Evolutionary conservation across 2,113 vertebrate species (phyloP).

Genomic region (Alces alces): DNA sequence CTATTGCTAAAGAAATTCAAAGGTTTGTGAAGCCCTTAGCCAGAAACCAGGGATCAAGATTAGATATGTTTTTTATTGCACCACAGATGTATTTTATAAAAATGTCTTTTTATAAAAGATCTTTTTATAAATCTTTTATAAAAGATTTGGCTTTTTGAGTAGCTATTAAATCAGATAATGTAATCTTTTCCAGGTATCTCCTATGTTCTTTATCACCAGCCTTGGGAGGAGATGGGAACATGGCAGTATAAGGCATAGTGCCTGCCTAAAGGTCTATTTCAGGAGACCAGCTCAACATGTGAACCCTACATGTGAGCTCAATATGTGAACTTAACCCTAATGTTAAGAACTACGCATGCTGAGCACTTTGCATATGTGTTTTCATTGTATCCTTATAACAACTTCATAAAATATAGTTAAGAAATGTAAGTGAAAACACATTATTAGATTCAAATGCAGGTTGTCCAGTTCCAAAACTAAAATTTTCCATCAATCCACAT

Average conservation of each 20-base stretch:
- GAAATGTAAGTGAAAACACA: background rate
- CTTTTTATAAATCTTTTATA: no score
- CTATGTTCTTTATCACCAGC: background rate
- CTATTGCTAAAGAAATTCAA: background rate
- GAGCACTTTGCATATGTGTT: background rate
- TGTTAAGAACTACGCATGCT: background rate
- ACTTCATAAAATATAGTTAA: background rate
- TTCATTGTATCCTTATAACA: background rate
- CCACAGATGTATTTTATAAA: background rate
- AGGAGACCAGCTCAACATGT: background rate
- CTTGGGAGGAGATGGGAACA: background rate
- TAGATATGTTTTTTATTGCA: background rate
- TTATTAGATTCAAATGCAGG: background rate
- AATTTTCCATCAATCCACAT: background rate
- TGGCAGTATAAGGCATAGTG: background rate
- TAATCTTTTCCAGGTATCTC: background rate
- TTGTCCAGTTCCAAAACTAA: background rate
- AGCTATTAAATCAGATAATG: background rate
- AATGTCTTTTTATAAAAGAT: no score
- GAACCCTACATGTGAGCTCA: background rate
- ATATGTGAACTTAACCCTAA: background rate
- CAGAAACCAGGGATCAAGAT: background rate
- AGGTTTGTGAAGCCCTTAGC: background rate
- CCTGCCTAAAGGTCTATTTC: background rate
- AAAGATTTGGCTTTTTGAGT: background rate